These are phyloP conservation scores for Melanerpes formicivorus DNA, from an alignment of 2,113 vertebrate genomes.

Conservation along the genomic window DNA sequence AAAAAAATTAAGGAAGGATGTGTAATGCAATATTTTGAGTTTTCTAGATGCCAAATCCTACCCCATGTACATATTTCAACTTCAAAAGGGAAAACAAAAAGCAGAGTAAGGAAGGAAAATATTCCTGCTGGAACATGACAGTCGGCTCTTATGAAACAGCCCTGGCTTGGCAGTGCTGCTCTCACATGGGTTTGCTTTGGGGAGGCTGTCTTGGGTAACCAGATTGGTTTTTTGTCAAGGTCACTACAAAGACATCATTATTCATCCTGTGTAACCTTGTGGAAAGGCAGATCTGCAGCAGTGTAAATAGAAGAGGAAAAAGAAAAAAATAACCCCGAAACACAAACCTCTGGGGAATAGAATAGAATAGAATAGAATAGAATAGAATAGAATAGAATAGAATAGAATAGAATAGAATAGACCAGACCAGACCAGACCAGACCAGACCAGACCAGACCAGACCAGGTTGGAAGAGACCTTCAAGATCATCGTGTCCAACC, in stretches of 20 bases:
- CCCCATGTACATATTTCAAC: too few relatives aligned
- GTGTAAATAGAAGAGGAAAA: neutral
- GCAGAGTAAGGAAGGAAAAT: neutral
- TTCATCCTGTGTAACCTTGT: neutral
- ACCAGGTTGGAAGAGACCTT: too few relatives aligned
- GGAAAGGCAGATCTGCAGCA: neutral
- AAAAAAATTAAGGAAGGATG: neutral
- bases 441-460: too few relatives aligned
- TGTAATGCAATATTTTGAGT: neutral
- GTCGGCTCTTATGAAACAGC: neutral
- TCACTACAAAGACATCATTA: constrained; percentile 9
- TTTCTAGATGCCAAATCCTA: neutral
- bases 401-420: too few relatives aligned
- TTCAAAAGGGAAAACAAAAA: neutral
- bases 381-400: too few relatives aligned
- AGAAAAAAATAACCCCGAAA: neutral
- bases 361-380: too few relatives aligned
- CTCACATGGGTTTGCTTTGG: neutral
- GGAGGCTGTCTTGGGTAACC: neutral
- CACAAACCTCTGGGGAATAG: neutral
- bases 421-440: too few relatives aligned
- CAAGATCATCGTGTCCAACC: too few relatives aligned
- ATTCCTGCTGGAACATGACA: neutral
- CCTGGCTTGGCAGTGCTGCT: neutral
- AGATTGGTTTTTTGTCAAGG: constrained; percentile 12